Conservation (phyloP, 2,113 vertebrate genomes). For the Callopanchax toddi region DNA sequence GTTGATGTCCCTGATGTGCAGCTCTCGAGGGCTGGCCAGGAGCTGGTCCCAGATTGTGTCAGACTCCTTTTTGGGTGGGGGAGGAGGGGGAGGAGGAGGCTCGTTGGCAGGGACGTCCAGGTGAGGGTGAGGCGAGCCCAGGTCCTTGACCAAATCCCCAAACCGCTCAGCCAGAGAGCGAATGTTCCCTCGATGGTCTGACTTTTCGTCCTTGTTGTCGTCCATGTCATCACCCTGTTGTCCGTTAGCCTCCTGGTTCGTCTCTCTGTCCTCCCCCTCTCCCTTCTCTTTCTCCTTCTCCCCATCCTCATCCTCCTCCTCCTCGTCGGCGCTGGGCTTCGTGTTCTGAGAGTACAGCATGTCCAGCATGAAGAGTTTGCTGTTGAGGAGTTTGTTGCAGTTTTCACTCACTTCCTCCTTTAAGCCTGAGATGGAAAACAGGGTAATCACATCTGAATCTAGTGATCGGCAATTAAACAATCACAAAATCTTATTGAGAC, state of each 20-base stretch:
- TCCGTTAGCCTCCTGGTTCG: slow-evolving; percentile 69
- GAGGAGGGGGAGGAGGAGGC: slow-evolving; percentile 25
- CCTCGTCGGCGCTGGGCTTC: slow-evolving; percentile 82
- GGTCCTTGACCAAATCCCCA: slow-evolving; percentile 85
- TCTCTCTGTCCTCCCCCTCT: slow-evolving; percentile 71
- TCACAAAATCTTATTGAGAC: too few relatives aligned
- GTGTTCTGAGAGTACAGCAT: slow-evolving; percentile 96
- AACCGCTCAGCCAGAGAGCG: slow-evolving; percentile 91
- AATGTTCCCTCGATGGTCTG: slow-evolving; percentile 84
- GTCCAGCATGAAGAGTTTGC: slow-evolving; percentile 95
- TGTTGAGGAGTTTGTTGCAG: slow-evolving; percentile 90
- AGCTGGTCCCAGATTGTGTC: slow-evolving; percentile 99
- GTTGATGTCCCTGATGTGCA: slow-evolving; percentile 95
- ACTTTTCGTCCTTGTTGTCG: slow-evolving; percentile 62
- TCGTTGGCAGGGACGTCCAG: slow-evolving; percentile 67
- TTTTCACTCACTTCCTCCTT: slow-evolving; percentile 90
- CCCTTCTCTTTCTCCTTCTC: slow-evolving; percentile 73
- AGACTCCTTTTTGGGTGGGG: slow-evolving; percentile 84
- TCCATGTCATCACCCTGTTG: slow-evolving; percentile 62
- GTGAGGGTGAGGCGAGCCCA: slow-evolving; percentile 46
- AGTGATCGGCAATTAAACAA: too few relatives aligned
- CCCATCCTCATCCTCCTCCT: slow-evolving; percentile 81
- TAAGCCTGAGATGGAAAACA: slow-evolving; percentile 75
- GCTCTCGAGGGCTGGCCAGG: slow-evolving; percentile 91
- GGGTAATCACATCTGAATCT: neutral